These are phyloP conservation scores for Artibeus lituratus DNA, from an alignment of 2,797 vertebrate genomes.

Conservation along the genomic window DNA sequence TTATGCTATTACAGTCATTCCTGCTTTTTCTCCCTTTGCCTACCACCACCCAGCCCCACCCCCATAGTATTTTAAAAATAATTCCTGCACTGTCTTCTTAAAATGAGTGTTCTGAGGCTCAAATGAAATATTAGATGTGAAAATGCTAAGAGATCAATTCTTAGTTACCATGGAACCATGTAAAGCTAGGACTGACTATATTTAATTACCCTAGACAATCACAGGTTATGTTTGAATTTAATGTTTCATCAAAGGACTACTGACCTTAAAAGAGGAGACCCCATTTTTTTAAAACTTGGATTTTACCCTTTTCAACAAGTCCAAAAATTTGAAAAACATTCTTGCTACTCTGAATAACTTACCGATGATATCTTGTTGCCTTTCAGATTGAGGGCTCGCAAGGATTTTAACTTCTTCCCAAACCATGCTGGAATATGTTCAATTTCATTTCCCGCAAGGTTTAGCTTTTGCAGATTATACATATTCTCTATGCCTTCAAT, in stretches of 20 bases:
- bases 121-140: conserved; percentile 5
- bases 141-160: neutral
- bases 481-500: conserved; percentile 90
- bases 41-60: neutral
- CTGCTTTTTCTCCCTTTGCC: neutral
- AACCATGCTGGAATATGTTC: conserved; percentile 88
- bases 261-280: neutral
- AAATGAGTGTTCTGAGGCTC: neutral
- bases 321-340: conserved; percentile 6
- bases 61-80: neutral
- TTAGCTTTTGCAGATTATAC: conserved; percentile 87
- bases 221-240: neutral
- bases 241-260: neutral
- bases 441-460: conserved; percentile 88
- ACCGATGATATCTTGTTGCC: conserved; percentile 89
- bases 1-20: neutral
- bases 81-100: neutral
- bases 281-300: neutral
- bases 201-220: neutral
- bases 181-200: neutral
- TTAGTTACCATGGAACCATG: neutral
- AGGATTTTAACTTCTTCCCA: conserved; percentile 86
- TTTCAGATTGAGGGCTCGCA: conserved; percentile 84
- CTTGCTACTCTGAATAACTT: conserved; percentile 64
- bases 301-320: conserved; percentile 3